Evolutionary conservation across 1,140 invertebrate species (phyloP).

Genomic region (Rhizoglyphus robini): DNA sequence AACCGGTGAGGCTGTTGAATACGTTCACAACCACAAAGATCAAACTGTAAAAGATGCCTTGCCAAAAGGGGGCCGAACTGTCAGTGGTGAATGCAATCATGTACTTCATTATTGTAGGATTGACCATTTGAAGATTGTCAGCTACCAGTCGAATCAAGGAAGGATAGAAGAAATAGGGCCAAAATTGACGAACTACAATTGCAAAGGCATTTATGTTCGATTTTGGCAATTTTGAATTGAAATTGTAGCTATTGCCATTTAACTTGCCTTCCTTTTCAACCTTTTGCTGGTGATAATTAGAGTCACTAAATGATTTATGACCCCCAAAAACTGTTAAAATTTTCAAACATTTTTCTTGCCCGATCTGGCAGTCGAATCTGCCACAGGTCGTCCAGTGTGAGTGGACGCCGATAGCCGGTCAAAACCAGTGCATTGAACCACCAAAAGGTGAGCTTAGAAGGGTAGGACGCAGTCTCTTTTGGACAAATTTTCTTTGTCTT

Average conservation of each 20-base stretch:
- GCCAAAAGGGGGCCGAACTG: slow-evolving; percentile 27
- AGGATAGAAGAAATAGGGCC: slow-evolving; percentile 66
- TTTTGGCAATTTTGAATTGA: slow-evolving; percentile 42
- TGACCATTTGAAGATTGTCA: slow-evolving; percentile 73
- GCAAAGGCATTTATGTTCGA: no score
- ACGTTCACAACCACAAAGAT: slow-evolving; percentile 49
- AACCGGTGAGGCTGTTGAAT: slow-evolving; percentile 15
- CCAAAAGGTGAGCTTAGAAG: slow-evolving; percentile 68
- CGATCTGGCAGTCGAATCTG: slow-evolving; percentile 67
- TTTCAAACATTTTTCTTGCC: slow-evolving; percentile 60
- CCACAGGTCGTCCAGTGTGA: slow-evolving; percentile 74
- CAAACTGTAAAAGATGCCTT: no score
- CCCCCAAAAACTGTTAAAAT: slow-evolving; percentile 72
- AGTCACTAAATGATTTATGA: slow-evolving; percentile 28
- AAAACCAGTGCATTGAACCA: slow-evolving; percentile 79
- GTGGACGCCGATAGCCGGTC: slow-evolving; percentile 63
- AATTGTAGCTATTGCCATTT: slow-evolving; percentile 28
- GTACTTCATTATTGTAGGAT: slow-evolving; percentile 51
- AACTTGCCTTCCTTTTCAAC: not conserved
- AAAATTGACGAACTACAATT: no score
- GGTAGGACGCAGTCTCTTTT: slow-evolving; percentile 66
- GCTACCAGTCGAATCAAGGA: slow-evolving; percentile 59
- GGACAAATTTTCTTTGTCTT: slow-evolving; percentile 48
- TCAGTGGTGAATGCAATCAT: slow-evolving; percentile 3
- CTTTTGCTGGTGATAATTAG: slow-evolving; percentile 28